Conservation (phyloP, 2,113 vertebrate species). For the Thinocorus orbignyianus region DNA sequence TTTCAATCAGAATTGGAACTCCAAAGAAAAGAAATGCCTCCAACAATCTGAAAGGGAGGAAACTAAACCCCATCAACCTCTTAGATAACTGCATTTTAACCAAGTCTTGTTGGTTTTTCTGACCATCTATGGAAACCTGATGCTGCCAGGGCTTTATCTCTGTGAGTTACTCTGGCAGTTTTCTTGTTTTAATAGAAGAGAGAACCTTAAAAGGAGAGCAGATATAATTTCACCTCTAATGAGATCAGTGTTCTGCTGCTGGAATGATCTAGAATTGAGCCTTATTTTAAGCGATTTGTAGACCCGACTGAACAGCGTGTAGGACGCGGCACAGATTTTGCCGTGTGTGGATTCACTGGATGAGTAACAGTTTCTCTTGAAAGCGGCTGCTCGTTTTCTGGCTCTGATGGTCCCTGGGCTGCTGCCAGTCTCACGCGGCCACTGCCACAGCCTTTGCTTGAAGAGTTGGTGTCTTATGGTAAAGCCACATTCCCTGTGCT, state of each 20-base stretch:
- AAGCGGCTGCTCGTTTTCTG: not conserved
- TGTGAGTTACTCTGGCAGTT: not conserved
- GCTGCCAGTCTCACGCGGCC: not conserved
- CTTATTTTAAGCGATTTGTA: not conserved
- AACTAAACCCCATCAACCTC: not conserved
- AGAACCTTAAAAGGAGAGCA: not conserved
- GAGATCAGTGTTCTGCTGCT: not conserved
- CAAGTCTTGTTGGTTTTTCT: not conserved
- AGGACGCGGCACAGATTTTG: not conserved
- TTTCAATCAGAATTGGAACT: not conserved
- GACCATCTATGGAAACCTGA: not conserved
- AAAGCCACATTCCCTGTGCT: fast-evolving
- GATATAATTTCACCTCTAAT: not conserved
- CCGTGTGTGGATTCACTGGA: not conserved
- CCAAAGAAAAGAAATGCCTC: not conserved
- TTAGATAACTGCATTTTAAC: not conserved
- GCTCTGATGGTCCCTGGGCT: not conserved
- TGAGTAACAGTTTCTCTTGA: not conserved
- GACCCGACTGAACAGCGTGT: not conserved
- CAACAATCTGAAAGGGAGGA: not conserved
- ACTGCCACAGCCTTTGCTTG: not conserved
- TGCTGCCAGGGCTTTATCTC: not conserved
- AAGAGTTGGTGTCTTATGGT: fast-evolving
- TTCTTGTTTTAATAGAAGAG: not conserved
- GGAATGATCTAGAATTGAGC: not conserved